Evolutionary conservation across 2,888 invertebrate genomes (phyloP), one percentile per base, ranked within the genome.

Genomic region (Stenodema calcarata): DNA sequence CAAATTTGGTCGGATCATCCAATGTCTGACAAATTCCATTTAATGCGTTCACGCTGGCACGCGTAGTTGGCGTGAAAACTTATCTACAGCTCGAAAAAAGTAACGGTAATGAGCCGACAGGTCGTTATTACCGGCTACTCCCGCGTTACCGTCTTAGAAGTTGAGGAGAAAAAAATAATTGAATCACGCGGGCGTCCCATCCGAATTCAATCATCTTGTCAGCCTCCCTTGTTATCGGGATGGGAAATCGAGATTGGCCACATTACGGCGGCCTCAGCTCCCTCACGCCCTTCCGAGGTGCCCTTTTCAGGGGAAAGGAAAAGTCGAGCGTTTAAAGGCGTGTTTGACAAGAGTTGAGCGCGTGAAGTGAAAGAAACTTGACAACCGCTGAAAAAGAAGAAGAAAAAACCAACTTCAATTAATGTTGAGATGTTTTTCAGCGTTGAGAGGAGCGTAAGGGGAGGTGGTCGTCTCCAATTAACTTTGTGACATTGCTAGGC

Each of bases 351-450:
- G 44, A 44, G 44, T 78, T 62, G 41, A 82, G 69, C 82, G 82
- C 82, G 82, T 82, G 69, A 69, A 82, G 82, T 82, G 82, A 69
- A 35, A 30, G 16, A 62, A 82, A 82, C 82, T 82, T 69, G 82
- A 82, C 82, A 69, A 42, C 82, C 69, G 35, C 69, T 41, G 82
- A 23, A 9, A 23, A 12, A 23, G 27, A 18, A 35, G 69, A 81
- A 28, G 50, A 80, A 54, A 69, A 82, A 82, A 82, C 35, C 35
- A 42, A 62, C 82, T 82, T 82, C 82, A 82, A 82, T 82, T 82
- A 82, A 69, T 69, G 82, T 82, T 82, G 82, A 82, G 82, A 69
- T 62, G 35, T 54, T 69, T 82, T 54, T 79, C n/a, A 76, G 42
- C 35, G 75, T 76, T n/a, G 18, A 18, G 70, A 73, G 73, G 9